phyloP scores from a whole-genome alignment of 1,140 invertebrate genomes.

The Medauroidea extradentata region DNA sequence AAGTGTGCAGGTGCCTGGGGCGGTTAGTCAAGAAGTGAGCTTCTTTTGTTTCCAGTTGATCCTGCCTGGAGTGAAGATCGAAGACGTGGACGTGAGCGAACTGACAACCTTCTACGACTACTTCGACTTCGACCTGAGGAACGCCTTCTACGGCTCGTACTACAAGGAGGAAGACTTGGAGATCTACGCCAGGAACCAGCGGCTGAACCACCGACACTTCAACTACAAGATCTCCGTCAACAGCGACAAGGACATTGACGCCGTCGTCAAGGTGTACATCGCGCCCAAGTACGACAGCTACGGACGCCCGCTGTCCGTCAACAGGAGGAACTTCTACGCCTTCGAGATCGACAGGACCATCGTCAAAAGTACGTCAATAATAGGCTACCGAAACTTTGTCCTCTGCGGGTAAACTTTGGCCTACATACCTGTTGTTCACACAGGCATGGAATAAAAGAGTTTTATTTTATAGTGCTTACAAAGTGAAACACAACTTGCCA shows the following conservation, averaged over 20 bases:
- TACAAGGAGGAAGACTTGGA: constrained; percentile 38
- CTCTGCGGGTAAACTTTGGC: neutral
- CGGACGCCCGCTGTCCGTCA: constrained; percentile 44
- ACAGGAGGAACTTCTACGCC: constrained; percentile 53
- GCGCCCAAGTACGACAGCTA: constrained; percentile 62
- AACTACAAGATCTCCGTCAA: constrained; percentile 54
- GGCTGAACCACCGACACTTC: constrained; percentile 60
- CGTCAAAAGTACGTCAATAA: constrained; percentile 33
- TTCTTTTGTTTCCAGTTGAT: no score
- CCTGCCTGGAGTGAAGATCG: constrained; percentile 58
- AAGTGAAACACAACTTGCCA: neutral
- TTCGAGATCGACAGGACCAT: constrained; percentile 55
- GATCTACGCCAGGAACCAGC: constrained; percentile 54
- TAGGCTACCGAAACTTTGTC: neutral
- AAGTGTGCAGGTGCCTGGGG: no score
- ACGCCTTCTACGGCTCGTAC: constrained; percentile 20
- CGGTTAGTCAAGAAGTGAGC: no score
- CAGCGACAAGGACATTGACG: constrained; percentile 50
- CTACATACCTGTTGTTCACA: no score
- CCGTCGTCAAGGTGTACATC: constrained; percentile 58
- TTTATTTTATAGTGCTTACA: neutral
- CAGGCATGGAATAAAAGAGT: neutral
- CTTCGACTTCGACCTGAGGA: constrained; percentile 27
- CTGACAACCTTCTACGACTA: constrained; percentile 35
- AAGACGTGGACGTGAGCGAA: constrained; percentile 50